Base-by-base conservation (phyloP, 2,888 invertebrate genomes). In the Aspidiotus rigidus region DNA sequence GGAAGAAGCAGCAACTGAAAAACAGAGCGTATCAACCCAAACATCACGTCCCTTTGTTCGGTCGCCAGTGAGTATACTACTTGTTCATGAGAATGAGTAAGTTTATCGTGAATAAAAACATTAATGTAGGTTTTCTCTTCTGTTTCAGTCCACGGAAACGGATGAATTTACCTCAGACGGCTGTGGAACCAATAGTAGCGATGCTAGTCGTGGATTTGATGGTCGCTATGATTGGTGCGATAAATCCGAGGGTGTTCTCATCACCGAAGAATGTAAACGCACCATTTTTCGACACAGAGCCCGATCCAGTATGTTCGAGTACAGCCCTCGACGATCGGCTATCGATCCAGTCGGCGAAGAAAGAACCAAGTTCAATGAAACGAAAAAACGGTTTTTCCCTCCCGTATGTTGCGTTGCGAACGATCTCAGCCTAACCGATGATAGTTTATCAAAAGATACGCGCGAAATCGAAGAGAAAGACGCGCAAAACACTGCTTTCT, bases 171-270 rank as follows among this genome's bases (percentile, higher is more conserved):
- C 7, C 17, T 28, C 16, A 1, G 59, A 59, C 8, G 11, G 9
- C 6, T 10, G 13, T 7, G 28, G 39, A 39, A 59, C 13, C 28
- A 39, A 7, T 9, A 59, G 39, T 13, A 28, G 28, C 11, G 28
- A 39, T 13, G 28, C 16, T 13, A 13, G 11, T 11, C 10, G 28
- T 8, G 16, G 16, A 7, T 10, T 59, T 16, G 59, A 59, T 39
- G 39, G 28, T 13, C 44, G 60, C n/a, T 66, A 42, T 15, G 66
- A 66, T n/a, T 66, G 66, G 66, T 66, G 66, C 44, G 66, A 66
- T n/a, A 40, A 59, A 44, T 44, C 66, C 17, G 10, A 28, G 16
- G 66, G 15, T 39, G n/a, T 66, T 5, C 39, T 60, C 16, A n/a
- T 66, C 8, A 42, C 59, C 8, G 66, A 66, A 5, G 49, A 66